Conservation (phyloP, 92 coral and sea anemone genomes). For the Blastomussa wellsi region DNA sequence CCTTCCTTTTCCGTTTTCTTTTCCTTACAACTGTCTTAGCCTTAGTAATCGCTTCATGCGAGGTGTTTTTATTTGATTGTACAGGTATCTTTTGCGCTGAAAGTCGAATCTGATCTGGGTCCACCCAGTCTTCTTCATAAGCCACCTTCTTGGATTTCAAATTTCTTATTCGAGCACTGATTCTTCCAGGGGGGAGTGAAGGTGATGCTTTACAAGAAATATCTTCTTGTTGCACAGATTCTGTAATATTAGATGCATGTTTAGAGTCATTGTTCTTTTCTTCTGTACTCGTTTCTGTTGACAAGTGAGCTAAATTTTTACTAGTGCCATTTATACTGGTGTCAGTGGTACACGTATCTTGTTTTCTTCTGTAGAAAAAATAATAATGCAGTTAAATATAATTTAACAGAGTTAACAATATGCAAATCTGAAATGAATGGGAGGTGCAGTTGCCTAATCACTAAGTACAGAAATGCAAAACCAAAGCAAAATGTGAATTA, state of each 20-base stretch:
- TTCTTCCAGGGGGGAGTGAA: conserved; percentile 22
- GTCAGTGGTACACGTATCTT: not conserved
- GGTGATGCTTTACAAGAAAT: not conserved
- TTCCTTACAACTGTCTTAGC: conserved; percentile 20
- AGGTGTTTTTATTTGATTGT: conserved; percentile 8
- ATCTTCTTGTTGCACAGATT: not conserved
- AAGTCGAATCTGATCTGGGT: conserved; percentile 34
- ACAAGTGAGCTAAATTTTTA: not conserved
- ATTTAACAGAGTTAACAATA: too few relatives aligned
- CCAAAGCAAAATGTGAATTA: too few relatives aligned
- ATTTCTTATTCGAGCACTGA: conserved; percentile 32
- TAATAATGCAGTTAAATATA: too few relatives aligned
- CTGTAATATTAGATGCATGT: not conserved
- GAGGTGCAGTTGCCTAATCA: too few relatives aligned
- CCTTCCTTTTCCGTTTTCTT: conserved; percentile 21
- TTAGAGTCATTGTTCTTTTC: not conserved
- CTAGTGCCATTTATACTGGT: conserved; percentile 4
- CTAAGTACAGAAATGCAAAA: too few relatives aligned
- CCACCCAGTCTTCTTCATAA: conserved; percentile 31
- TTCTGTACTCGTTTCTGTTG: not conserved
- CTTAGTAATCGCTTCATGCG: conserved; percentile 14
- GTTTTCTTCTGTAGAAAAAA: conserved; percentile 5
- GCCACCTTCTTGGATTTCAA: conserved; percentile 21
- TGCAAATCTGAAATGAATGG: too few relatives aligned
- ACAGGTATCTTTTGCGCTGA: conserved; percentile 12